phyloP scores from a whole-genome alignment of 2,888 invertebrate genomes.

The Lordiphosa andalusiaca region DNA sequence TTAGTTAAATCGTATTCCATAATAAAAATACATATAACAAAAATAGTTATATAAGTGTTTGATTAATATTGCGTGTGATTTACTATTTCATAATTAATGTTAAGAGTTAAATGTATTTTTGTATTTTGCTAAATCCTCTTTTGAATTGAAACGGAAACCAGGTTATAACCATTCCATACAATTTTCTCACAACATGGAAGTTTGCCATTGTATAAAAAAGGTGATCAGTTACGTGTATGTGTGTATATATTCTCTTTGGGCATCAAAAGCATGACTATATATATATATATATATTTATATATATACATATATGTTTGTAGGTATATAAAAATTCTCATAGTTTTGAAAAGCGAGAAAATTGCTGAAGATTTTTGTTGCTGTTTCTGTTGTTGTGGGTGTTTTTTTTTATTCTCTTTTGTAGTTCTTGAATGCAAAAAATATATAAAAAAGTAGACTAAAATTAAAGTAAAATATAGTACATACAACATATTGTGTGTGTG shows the following conservation, averaged over 20 bases:
- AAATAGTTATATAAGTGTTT: slow-evolving; percentile 45
- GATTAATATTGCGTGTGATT: slow-evolving; percentile 68
- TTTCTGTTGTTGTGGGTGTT: slow-evolving; percentile 11
- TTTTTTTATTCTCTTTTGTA: slow-evolving; percentile 24
- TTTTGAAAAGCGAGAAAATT: slow-evolving; percentile 40
- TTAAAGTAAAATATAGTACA: slow-evolving; percentile 57
- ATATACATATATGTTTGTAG: slow-evolving; percentile 28
- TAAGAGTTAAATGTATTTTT: slow-evolving; percentile 36
- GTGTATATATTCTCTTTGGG: slow-evolving; percentile 53
- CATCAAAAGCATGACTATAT: slow-evolving; percentile 68
- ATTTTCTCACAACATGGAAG: slow-evolving; percentile 34
- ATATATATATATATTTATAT: slow-evolving; percentile 27
- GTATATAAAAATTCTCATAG: slow-evolving; percentile 22
- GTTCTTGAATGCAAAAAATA: slow-evolving; percentile 34
- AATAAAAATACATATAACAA: slow-evolving; percentile 74
- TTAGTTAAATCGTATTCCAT: slow-evolving; percentile 59
- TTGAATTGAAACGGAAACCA: slow-evolving; percentile 3
- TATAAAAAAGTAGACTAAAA: slow-evolving; percentile 54
- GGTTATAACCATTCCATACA: slow-evolving; percentile 29
- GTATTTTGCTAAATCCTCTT: slow-evolving; percentile 19
- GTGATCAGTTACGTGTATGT: too few relatives aligned
- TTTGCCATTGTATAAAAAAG: slow-evolving; percentile 12
- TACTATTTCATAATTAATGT: slow-evolving; percentile 31
- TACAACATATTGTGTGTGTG: slow-evolving; percentile 33
- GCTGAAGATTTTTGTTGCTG: slow-evolving; percentile 16